Evolutionary conservation across 2,888 invertebrate species (phyloP).

Genomic region (Drosophila nr. fundita): DNA sequence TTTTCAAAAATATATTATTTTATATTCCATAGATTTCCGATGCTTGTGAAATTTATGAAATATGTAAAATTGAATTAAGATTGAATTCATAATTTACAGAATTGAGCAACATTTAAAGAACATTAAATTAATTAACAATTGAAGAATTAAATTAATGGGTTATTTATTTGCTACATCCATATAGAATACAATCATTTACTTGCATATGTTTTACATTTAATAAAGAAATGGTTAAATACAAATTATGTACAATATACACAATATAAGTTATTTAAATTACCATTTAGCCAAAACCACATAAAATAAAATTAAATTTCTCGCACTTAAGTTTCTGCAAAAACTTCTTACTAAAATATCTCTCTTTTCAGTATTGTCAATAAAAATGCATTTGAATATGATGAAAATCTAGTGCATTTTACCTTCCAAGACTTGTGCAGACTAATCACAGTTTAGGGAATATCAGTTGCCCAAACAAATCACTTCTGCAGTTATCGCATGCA

Average conservation of each 20-base stretch:
- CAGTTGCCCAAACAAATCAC: conserved; percentile 37
- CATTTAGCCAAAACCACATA: background rate
- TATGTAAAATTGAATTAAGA: background rate
- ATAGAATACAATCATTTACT: background rate
- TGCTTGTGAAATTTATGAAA: background rate
- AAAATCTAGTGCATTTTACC: conserved; percentile 17
- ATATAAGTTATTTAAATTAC: background rate
- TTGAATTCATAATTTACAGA: background rate
- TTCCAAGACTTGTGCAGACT: conserved; percentile 24
- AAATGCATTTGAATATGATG: conserved; percentile 14
- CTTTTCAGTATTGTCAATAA: background rate
- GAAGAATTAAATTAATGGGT: background rate
- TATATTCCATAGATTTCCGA: background rate
- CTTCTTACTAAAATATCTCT: background rate
- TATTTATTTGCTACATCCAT: background rate
- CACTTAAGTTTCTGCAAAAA: background rate
- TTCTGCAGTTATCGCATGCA: conserved; percentile 26
- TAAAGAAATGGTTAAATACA: background rate
- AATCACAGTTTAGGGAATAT: conserved; percentile 47
- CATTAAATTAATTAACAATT: background rate
- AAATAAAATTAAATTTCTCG: background rate
- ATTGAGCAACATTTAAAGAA: background rate
- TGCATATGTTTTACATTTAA: background rate
- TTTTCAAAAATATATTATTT: background rate
- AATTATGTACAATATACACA: background rate